Conservation (phyloP, 2,113 vertebrate species). For the Onychostoma macrolepis region DNA sequence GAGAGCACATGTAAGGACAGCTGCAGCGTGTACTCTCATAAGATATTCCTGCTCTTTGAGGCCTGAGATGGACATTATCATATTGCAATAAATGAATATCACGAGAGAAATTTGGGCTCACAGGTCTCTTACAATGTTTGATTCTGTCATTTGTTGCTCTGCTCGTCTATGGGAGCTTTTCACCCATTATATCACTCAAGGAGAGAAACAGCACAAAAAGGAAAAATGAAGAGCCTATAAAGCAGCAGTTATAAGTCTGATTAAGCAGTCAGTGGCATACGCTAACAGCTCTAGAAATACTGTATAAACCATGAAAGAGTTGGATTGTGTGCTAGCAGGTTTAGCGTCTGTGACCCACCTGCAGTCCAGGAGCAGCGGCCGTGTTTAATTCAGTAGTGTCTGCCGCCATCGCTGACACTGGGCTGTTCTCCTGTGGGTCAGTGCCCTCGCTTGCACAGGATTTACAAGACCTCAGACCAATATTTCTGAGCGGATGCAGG, state of each 20-base stretch:
- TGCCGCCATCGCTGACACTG: not conserved
- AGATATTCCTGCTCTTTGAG: too few species aligned
- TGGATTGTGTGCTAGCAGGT: not conserved
- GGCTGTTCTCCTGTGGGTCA: not conserved
- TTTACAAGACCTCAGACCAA: not conserved
- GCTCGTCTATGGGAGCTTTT: not conserved
- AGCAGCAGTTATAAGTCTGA: not conserved
- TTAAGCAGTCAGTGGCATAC: not conserved
- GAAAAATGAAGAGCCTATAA: not conserved
- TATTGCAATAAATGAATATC: not conserved
- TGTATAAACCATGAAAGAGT: not conserved
- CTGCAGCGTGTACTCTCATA: too few species aligned
- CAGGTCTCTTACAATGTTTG: too few species aligned
- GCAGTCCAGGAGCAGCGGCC: not conserved
- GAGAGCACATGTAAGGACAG: too few species aligned
- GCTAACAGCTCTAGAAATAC: not conserved
- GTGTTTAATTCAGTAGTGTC: constrained; percentile 23
- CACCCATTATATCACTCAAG: not conserved
- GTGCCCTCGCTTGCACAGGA: not conserved
- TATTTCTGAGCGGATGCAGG: not conserved
- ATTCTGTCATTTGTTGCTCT: not conserved
- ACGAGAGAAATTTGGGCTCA: not conserved
- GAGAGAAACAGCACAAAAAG: too few species aligned
- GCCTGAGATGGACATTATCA: not conserved
- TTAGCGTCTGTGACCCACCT: constrained; percentile 6